These are phyloP conservation scores for Zaprionus lachaisei DNA, from an alignment of 1,140 invertebrate genomes.

Conservation along the genomic window DNA sequence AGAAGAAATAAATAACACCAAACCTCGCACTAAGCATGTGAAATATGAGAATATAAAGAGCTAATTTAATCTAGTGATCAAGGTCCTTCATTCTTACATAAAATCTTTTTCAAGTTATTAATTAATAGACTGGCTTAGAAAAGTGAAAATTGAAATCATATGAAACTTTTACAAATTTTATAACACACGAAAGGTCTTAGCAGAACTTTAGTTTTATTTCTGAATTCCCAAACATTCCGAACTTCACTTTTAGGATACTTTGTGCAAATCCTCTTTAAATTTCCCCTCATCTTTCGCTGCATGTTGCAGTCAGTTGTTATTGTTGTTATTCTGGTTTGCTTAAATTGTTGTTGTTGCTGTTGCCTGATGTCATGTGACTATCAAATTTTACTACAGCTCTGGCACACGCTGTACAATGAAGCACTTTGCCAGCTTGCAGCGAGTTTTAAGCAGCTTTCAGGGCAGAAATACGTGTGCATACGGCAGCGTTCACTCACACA, in stretches of 20 bases:
- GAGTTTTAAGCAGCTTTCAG: constrained; percentile 43
- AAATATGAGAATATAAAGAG: background rate
- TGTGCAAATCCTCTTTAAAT: background rate
- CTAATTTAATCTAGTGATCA: too few species aligned
- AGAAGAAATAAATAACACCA: too few species aligned
- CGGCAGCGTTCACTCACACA: background rate
- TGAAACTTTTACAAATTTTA: too few species aligned
- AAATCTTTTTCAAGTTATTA: too few species aligned
- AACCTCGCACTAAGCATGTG: too few species aligned
- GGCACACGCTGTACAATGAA: constrained; percentile 12
- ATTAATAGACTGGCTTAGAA: too few species aligned
- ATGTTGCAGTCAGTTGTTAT: background rate
- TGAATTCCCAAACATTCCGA: too few species aligned
- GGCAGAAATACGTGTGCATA: constrained; percentile 1
- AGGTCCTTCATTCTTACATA: too few species aligned
- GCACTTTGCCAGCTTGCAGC: constrained; percentile 19
- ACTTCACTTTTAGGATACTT: background rate
- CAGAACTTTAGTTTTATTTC: too few species aligned
- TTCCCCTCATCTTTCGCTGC: background rate
- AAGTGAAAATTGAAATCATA: too few species aligned
- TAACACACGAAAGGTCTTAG: too few species aligned
- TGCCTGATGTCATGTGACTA: constrained; percentile 6
- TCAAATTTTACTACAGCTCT: constrained; percentile 14
- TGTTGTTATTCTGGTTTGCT: background rate
- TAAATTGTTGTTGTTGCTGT: background rate